Evolutionary conservation across 2,797 vertebrate genomes (phyloP).

Genomic region (Lepidocolaptes lacrymiger): DNA sequence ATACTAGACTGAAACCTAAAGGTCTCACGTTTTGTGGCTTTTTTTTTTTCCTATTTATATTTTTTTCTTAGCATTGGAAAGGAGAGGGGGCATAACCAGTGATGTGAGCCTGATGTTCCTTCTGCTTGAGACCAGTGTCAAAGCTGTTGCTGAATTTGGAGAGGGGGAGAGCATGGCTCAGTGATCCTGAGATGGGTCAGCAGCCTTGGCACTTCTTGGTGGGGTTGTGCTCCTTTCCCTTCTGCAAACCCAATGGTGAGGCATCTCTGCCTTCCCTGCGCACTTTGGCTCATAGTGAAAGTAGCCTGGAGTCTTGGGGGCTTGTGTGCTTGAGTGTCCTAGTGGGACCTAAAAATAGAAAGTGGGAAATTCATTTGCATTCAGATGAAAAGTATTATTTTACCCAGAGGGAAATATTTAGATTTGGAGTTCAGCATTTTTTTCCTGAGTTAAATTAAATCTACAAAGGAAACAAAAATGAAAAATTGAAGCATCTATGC

Average conservation of each 20-base stretch:
- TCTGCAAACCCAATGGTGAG: not conserved
- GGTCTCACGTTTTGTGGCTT: not conserved
- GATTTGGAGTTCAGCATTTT: not conserved
- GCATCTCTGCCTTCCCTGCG: not conserved
- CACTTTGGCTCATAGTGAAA: not conserved
- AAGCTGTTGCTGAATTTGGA: not conserved
- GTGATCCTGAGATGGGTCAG: rapidly evolving
- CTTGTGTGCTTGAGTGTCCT: not conserved
- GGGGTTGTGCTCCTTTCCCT: not conserved
- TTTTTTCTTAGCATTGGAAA: not conserved
- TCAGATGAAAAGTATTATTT: not conserved
- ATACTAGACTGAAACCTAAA: not conserved
- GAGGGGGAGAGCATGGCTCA: rapidly evolving
- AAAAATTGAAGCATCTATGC: not conserved
- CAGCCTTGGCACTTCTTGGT: not conserved
- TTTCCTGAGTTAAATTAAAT: not conserved
- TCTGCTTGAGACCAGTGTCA: not conserved
- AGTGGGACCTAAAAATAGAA: not conserved
- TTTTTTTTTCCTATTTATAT: rapidly evolving
- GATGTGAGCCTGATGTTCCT: not conserved
- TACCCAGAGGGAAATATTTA: not conserved
- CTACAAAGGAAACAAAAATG: not conserved
- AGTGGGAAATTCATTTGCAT: not conserved
- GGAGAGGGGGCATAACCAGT: not conserved
- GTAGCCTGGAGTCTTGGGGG: not conserved